Percentiles rank a stretch among this genome's conserved stretches.
phyloP scores from a whole-genome alignment of 1,140 invertebrate species.

The Polypedilum pembai region DNA sequence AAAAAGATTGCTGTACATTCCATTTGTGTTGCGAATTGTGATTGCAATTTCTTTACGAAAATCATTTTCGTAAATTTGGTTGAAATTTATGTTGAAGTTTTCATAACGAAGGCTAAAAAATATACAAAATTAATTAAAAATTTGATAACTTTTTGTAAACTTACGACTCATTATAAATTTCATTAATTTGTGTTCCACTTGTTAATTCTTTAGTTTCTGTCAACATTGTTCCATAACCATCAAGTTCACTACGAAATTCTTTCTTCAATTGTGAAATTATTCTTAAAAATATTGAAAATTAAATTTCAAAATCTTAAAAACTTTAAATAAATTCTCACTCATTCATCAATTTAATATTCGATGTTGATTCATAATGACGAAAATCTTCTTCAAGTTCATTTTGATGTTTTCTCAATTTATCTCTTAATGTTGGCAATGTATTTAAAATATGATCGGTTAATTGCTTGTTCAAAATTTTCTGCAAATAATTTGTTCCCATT shows the following conservation, averaged over 20 bases:
- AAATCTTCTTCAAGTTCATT: constrained; percentile 95
- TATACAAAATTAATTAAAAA: background rate
- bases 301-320: no score
- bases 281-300: no score
- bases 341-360: constrained; percentile 61
- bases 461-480: constrained; percentile 96
- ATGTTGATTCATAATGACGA: constrained; percentile 98
- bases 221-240: constrained; percentile 87
- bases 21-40: constrained; percentile 98
- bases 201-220: constrained; percentile 97
- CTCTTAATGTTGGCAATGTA: constrained; percentile 87
- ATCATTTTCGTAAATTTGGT: constrained; percentile 83
- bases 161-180: constrained; percentile 90
- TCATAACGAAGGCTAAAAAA: constrained; percentile 82
- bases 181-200: constrained; percentile 98
- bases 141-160: background rate
- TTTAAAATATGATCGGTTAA: constrained; percentile 99
- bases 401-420: constrained; percentile 93
- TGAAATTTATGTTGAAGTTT: constrained; percentile 96
- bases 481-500: constrained; percentile 94
- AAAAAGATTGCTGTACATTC: constrained; percentile 88
- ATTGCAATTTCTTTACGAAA: constrained; percentile 94
- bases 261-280: constrained; percentile 97
- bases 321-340: no score
- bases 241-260: constrained; percentile 97